A percentile compares a stretch with the other conserved stretches of the same genome.
These are phyloP conservation scores for Rotaria sp. DNA, from an alignment of 2,888 invertebrate genomes.

Conservation along the genomic window DNA sequence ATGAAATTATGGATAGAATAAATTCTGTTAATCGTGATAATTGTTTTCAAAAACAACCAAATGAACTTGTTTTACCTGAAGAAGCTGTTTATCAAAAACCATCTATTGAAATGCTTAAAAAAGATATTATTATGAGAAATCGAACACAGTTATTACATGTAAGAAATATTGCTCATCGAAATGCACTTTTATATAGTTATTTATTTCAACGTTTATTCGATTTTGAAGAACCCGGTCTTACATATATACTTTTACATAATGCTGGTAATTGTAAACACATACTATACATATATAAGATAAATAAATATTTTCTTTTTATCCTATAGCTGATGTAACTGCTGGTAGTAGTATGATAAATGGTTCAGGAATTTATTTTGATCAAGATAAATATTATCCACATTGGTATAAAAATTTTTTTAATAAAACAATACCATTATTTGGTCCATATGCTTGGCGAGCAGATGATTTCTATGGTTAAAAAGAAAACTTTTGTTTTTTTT, in stretches of 20 bases:
- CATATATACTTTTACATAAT: slow-evolving; percentile 82
- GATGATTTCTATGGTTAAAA: slow-evolving; percentile 47
- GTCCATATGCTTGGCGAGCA: slow-evolving; percentile 72
- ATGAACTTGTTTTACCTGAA: slow-evolving; percentile 36
- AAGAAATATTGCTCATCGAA: slow-evolving; percentile 88
- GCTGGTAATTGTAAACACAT: not conserved
- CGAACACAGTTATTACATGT: slow-evolving; percentile 82
- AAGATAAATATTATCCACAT: slow-evolving; percentile 63
- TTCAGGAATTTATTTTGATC: slow-evolving; percentile 37
- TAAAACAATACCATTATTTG: slow-evolving; percentile 84
- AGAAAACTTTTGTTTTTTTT: slow-evolving; percentile 39
- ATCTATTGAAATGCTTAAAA: slow-evolving; percentile 74
- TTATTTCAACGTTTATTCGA: slow-evolving; percentile 48
- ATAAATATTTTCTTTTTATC: slow-evolving; percentile 46
- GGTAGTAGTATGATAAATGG: slow-evolving; percentile 71
- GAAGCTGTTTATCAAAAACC: slow-evolving; percentile 75
- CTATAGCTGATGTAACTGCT: slow-evolving; percentile 85
- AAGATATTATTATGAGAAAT: slow-evolving; percentile 87
- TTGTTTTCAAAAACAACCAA: slow-evolving; percentile 75
- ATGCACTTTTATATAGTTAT: slow-evolving; percentile 77
- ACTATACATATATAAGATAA: not conserved
- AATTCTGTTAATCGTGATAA: slow-evolving; percentile 77
- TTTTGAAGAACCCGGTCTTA: slow-evolving; percentile 79
- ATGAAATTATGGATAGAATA: slow-evolving; percentile 74
- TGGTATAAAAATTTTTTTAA: slow-evolving; percentile 87